Evolutionary conservation across 1,140 invertebrate genomes (phyloP), one percentile per base, ranked within the genome.

Genomic region (Anoplolepis gracilipes): DNA sequence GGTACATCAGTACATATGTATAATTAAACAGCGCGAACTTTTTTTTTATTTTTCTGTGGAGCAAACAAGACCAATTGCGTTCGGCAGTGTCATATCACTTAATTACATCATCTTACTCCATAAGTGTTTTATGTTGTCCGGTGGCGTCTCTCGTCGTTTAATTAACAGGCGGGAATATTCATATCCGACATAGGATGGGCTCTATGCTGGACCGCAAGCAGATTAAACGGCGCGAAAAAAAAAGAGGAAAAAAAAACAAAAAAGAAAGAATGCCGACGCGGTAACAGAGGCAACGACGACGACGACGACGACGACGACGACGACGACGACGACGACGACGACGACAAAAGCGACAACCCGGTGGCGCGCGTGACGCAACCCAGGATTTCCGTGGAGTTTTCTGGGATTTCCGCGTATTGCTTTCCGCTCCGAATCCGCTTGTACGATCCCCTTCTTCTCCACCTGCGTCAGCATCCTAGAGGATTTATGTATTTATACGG

Each of bases 401-500:
- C 53, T 16, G 46, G 46, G 46, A 49, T 49, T 49, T 49, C 25
- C 61, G 78, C 78, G 49, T 57, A 61, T 85, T 79, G 59, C 39
- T 46, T 28, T 69, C 64, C 72, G 53, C 64, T 72, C 39, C 25
- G 55, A 78, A 61, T 42, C 36, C 33, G 25, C 42, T 53, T 67
- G 55, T 49, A 49, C 46, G 53, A 84, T 53, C 76, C 62, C 42
- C 84, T 61, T 62, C 77, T 77, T 65, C 77, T 67, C 75, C 84
- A 85, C 69, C 69, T 57, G 61, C 62, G 59, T 76, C 87, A 22
- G 36, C 49, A 36, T 79, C 30, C 67, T 33, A 28, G 16, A 77
- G 84, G 84, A 89, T 89, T 89, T 89, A 89, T 89, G 87, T 59
- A 86, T 82, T 82, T 88, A 77, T 77, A 88, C 65, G 77, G 28